Base-by-base conservation (phyloP, 1,140 invertebrate genomes). In the Drosophila elegans region DNA sequence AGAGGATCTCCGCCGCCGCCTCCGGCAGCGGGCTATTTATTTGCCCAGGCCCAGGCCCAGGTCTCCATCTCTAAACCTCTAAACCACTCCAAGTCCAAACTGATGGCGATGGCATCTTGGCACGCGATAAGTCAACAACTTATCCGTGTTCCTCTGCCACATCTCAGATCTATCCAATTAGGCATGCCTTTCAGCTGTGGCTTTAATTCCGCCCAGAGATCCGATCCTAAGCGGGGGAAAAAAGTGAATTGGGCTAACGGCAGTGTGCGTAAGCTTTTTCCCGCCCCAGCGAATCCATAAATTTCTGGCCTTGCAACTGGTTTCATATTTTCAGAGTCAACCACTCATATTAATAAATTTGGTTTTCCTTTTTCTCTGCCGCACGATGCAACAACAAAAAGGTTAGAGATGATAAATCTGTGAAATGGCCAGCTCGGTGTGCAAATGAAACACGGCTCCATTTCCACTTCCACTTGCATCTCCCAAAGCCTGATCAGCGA, bases 71-170 rank as follows among this genome's bases (percentile, higher is more conserved):
- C 5, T 11, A 27, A 38, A 12, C 46, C 56, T 52, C 68, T 74
- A 72, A 74, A 54, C 39, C 49, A 74, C 67, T 54, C 52, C 49
- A 60, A 48, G 81, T 64, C 72, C 66, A 71, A 83, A 86, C 79
- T 79, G 84, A 86, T 89, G 83, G 67, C 80, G 62, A 83, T 71
- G 79, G 57, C 57, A 34, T 36, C 54, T n/a, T 41, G 60, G 80
- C 83, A 86, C 83, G 83, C 83, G 83, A 86, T 84, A 83, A 75
- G 80, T 67, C 57, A 69, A 71, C 69, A 81, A 48, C 56, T 63
- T 66, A 57, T 56, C 67, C 45, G 34, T 5, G 46, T 32, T n/a
- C 48, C 32, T 48, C 42, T 9, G 42, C 42, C 39, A 71, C 64
- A 71, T 71, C 66, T 32, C 39, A 41, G 54, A 74, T 61, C 45